Conservation (phyloP, 2,113 vertebrate species). For the Cephalopterus ornatus region DNA sequence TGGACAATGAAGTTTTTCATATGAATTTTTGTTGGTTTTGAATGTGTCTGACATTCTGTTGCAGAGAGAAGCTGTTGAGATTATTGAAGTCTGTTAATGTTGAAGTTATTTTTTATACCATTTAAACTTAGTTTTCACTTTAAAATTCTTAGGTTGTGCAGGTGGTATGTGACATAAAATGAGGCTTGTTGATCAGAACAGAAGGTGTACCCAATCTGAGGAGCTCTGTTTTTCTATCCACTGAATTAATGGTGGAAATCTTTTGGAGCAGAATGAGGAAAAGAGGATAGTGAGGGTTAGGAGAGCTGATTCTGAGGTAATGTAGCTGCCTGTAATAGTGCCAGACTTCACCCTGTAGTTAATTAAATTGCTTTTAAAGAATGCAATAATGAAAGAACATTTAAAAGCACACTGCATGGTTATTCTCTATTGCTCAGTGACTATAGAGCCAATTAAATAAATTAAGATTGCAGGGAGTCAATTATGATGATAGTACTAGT, state of each 20-base stretch:
- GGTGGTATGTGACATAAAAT: not conserved
- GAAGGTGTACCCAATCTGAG: not conserved
- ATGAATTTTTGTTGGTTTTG: not conserved
- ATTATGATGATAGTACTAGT: not conserved
- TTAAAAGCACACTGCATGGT: not conserved
- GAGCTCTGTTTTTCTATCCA: not conserved
- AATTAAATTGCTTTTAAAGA: slow-evolving; percentile 20
- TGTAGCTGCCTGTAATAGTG: not conserved
- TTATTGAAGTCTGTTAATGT: not conserved
- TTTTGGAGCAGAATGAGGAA: not conserved
- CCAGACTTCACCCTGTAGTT: not conserved
- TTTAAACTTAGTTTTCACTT: not conserved
- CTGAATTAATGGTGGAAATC: not conserved
- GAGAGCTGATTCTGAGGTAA: not conserved
- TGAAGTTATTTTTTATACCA: not conserved
- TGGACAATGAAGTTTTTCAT: not conserved
- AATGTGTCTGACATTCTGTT: not conserved
- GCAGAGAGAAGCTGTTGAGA: not conserved
- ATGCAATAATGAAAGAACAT: not conserved
- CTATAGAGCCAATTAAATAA: not conserved
- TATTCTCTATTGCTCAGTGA: not conserved
- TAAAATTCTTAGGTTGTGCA: not conserved
- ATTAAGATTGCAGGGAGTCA: not conserved
- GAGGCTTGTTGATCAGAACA: not conserved
- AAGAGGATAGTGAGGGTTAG: not conserved